Base-by-base conservation (phyloP, 1,140 invertebrate genomes). In the Teleopsis dalmanni region DNA sequence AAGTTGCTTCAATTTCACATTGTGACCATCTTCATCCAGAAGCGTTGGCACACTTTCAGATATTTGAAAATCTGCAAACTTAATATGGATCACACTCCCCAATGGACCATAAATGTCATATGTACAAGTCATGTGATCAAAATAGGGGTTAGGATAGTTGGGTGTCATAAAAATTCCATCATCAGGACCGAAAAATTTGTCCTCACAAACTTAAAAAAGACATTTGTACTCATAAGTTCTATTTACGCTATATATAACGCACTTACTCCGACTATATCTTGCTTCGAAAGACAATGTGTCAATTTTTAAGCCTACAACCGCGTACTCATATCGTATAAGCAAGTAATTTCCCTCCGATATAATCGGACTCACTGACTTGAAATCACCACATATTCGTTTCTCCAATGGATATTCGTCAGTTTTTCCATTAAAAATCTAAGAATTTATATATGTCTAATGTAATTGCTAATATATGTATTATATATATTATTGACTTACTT, bases 91-190 rank as follows among this genome's bases (percentile, higher is more conserved):
- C 2, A 76, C 70, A 62, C 77, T 80, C 2, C 78, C 76, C 0
- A 72, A 54, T 1, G 77, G 78, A 22, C 82, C 81, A 7, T 65
- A 64, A 36, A 97, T 86, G n/a, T 81, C 67, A 72, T 89, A 96
- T 9, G 75, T 74, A 59, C 93, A 97, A 21, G 77, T 71, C 47
- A 76, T 72, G 37, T 81, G 76, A 26, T 70, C 71, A 0, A 82
- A 80, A 70, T 91, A 92, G 36, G 63, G 65, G 8, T 79, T 75
- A 0, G 91, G 91, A 74, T 90, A 92, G 40, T 81, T 82, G 1
- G 90, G 89, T 3, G 87, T 90, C 29, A 70, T 72, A 3, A 93
- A 65, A 0, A 78, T 19, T 7, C 58, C 64, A 8, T 80, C 87
- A 35, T 65, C 72, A 3, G 63, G 50, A 7, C 72, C 73, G 1